A percentile compares a stretch with the other conserved stretches of the same genome.
phyloP scores from a whole-genome alignment of 1,140 invertebrate genomes.

The Octopus sinensis region DNA sequence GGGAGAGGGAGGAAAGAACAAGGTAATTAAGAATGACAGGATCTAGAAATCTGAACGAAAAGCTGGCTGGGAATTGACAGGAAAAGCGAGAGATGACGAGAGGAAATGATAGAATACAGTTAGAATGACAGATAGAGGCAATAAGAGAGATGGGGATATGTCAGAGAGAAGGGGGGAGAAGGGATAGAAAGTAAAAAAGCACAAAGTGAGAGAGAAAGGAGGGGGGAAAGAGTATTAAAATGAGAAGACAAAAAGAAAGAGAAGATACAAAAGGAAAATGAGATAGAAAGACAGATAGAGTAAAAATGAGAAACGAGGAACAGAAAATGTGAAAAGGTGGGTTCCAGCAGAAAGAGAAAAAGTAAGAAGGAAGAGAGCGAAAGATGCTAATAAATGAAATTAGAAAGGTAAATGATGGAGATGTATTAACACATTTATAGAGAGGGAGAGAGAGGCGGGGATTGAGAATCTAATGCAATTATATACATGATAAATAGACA shows the following conservation, averaged over 20 bases:
- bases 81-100: neutral
- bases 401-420: neutral
- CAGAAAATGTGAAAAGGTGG: neutral
- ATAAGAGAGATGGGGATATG: neutral
- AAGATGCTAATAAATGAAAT: neutral
- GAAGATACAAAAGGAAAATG: neutral
- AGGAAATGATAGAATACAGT: neutral
- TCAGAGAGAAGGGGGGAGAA: neutral
- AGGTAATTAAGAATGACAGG: neutral
- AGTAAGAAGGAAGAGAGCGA: neutral
- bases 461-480: neutral
- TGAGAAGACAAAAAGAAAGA: neutral
- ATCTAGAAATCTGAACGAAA: neutral
- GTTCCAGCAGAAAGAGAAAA: neutral
- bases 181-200: neutral
- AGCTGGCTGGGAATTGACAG: too few species aligned
- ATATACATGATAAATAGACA: too few species aligned
- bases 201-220: neutral
- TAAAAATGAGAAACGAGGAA: neutral
- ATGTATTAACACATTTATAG: neutral
- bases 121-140: neutral
- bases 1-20: slow-evolving; percentile 6
- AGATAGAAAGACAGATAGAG: slow-evolving; percentile 8
- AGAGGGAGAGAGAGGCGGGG: slow-evolving; percentile 4
- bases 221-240: neutral